A percentile compares a stretch with the other conserved stretches of the same genome.
Evolutionary conservation across 2,888 invertebrate species (phyloP).

Genomic region (Nemapogon koenigi): DNA sequence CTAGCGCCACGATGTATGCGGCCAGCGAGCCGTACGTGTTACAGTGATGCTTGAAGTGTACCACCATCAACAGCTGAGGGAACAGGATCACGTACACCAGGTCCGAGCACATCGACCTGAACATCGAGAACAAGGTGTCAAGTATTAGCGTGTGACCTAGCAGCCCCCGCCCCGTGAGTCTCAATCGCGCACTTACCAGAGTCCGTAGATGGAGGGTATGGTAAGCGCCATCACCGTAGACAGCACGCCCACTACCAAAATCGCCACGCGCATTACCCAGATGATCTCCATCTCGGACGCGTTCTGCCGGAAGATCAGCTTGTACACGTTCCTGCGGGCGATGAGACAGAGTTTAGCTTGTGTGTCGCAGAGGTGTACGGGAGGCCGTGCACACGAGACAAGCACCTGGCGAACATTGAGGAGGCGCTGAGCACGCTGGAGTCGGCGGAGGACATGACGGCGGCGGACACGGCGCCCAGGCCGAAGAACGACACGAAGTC

Average conservation of each 20-base stretch:
- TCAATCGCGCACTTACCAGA: slow-evolving; percentile 75
- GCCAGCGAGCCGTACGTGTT: slow-evolving; percentile 97
- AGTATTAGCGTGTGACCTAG: no score
- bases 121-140: slow-evolving; percentile 13
- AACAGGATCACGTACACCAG: slow-evolving; percentile 98
- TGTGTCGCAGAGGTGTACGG: no score
- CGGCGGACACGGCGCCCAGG: slow-evolving; percentile 97
- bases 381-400: no score
- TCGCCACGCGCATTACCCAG: slow-evolving; percentile 93
- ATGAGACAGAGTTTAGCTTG: no score
- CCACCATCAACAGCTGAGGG: slow-evolving; percentile 97
- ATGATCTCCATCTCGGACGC: slow-evolving; percentile 98
- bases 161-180: background rate
- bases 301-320: slow-evolving; percentile 93
- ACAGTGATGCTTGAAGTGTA: slow-evolving; percentile 91
- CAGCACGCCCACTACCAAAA: slow-evolving; percentile 89
- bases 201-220: slow-evolving; percentile 96
- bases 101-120: slow-evolving; percentile 97
- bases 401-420: slow-evolving; percentile 91
- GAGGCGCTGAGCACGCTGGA: slow-evolving; percentile 97
- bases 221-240: slow-evolving; percentile 96
- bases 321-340: slow-evolving; percentile 87
- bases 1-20: slow-evolving; percentile 84
- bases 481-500: slow-evolving; percentile 97
- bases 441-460: slow-evolving; percentile 99